Evolutionary conservation across 2,888 invertebrate species (phyloP).

Genomic region (Caenorhabditis sulstoni): DNA sequence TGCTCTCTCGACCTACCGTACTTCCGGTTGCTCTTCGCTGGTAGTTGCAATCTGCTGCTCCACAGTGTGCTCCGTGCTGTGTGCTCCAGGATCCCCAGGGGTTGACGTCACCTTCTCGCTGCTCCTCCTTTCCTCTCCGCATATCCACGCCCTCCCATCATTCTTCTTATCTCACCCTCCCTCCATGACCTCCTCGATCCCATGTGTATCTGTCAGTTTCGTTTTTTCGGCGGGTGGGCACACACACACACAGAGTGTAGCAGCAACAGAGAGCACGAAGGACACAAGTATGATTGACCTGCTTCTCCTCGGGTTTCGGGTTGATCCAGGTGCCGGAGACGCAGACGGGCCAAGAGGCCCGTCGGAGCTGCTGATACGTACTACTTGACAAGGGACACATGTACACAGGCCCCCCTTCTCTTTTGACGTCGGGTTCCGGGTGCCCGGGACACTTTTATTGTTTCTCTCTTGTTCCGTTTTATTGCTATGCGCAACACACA

Average conservation of each 20-base stretch:
- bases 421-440: slow-evolving; percentile 29
- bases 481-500: slow-evolving; percentile 39
- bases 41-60: slow-evolving; percentile 19
- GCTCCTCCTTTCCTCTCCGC: slow-evolving; percentile 26
- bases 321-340: slow-evolving; percentile 46
- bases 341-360: slow-evolving; percentile 20
- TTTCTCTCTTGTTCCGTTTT: slow-evolving; percentile 28
- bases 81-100: slow-evolving; percentile 52
- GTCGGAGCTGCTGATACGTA: slow-evolving; percentile 45
- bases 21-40: slow-evolving; percentile 8
- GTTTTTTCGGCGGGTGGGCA: slow-evolving; percentile 39
- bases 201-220: slow-evolving; percentile 35
- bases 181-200: slow-evolving; percentile 45
- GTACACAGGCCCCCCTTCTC: slow-evolving; percentile 27
- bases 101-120: slow-evolving; percentile 48
- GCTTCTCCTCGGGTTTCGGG: slow-evolving; percentile 55
- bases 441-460: slow-evolving; percentile 17
- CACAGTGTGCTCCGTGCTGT: slow-evolving; percentile 16
- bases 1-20: not conserved
- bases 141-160: slow-evolving; percentile 43
- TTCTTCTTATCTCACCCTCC: slow-evolving; percentile 40
- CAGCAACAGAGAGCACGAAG: slow-evolving; percentile 18
- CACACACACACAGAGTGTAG: slow-evolving; percentile 10
- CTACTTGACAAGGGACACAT: slow-evolving; percentile 41
- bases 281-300: slow-evolving; percentile 45